Conservation (phyloP, 2,113 vertebrate genomes). For the Tursiops truncatus region DNA sequence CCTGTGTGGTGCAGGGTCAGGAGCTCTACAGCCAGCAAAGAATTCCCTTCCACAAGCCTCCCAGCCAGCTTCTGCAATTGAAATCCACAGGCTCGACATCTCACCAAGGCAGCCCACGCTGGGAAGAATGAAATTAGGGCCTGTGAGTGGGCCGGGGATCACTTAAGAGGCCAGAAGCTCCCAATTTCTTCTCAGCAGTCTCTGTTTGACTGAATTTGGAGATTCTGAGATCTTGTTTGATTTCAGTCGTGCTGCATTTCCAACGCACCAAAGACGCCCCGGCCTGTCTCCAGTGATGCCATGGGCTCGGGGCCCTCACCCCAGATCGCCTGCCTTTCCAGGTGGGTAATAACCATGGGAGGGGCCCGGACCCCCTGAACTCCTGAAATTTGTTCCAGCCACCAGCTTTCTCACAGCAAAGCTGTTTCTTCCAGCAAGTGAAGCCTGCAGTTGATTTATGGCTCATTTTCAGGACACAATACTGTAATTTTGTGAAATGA, state of each 20-base stretch:
- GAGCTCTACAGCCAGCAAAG: neutral
- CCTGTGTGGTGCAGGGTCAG: no score
- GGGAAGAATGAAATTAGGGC: fast-evolving
- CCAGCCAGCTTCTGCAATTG: neutral
- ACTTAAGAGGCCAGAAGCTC: neutral
- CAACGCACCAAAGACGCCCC: fast-evolving
- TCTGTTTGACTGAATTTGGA: neutral
- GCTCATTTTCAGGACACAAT: conserved; percentile 85
- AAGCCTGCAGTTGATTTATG: conserved; percentile 84
- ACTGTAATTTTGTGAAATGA: conserved; percentile 91
- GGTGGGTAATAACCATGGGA: neutral
- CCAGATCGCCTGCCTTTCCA: neutral
- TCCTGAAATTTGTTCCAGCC: conserved; percentile 40
- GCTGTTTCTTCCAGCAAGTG: conserved; percentile 72
- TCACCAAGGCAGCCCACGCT: fast-evolving
- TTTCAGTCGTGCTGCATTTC: neutral
- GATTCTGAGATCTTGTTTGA: no score
- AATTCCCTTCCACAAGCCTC: no score
- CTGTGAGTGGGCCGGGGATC: neutral
- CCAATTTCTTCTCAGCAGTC: neutral
- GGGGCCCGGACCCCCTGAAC: neutral
- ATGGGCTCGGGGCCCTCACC: neutral
- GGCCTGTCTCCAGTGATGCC: no score
- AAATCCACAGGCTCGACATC: neutral
- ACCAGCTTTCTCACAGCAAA: conserved; percentile 32